These are phyloP conservation scores for Drosophila colorata DNA, from an alignment of 2,888 invertebrate species.

Conservation along the genomic window DNA sequence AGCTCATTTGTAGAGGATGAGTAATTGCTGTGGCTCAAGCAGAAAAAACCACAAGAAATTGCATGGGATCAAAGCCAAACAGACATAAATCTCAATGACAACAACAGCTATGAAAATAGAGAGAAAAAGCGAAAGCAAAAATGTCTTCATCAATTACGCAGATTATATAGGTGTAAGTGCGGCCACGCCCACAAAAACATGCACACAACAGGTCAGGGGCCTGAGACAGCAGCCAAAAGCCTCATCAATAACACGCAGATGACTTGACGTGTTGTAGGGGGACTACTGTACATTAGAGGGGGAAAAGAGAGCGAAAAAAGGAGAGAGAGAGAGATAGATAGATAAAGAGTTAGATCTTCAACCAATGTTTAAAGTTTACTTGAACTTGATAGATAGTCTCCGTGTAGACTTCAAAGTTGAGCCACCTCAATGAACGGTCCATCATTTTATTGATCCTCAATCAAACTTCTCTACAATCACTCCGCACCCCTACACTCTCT, in stretches of 20 bases:
- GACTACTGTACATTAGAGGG: too few species aligned
- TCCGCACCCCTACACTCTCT: too few species aligned
- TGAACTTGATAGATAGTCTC: not conserved
- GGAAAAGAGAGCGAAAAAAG: not conserved
- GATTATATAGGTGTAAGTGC: slow-evolving; percentile 33
- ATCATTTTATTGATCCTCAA: slow-evolving; percentile 1
- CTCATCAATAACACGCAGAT: slow-evolving; percentile 28
- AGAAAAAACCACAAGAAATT: slow-evolving; percentile 25
- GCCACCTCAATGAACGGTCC: slow-evolving; percentile 17
- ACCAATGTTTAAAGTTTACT: not conserved
- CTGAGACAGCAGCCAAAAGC: slow-evolving; percentile 3
- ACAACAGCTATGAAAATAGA: not conserved
- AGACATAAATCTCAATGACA: slow-evolving; percentile 11
- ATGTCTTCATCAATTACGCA: slow-evolving; percentile 44
- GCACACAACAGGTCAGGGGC: slow-evolving; percentile 29
- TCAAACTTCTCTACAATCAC: not conserved
- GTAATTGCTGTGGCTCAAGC: slow-evolving; percentile 31
- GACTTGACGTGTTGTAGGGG: too few species aligned
- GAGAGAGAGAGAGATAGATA: not conserved
- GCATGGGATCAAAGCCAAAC: slow-evolving; percentile 11
- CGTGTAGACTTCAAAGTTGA: slow-evolving; percentile 10
- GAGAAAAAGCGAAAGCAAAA: slow-evolving; percentile 46
- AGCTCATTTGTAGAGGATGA: slow-evolving; percentile 35
- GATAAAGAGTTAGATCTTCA: not conserved
- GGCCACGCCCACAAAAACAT: slow-evolving; percentile 38